phyloP scores from a whole-genome alignment of 1,140 invertebrate species.

The Drosophila sturtevanti region DNA sequence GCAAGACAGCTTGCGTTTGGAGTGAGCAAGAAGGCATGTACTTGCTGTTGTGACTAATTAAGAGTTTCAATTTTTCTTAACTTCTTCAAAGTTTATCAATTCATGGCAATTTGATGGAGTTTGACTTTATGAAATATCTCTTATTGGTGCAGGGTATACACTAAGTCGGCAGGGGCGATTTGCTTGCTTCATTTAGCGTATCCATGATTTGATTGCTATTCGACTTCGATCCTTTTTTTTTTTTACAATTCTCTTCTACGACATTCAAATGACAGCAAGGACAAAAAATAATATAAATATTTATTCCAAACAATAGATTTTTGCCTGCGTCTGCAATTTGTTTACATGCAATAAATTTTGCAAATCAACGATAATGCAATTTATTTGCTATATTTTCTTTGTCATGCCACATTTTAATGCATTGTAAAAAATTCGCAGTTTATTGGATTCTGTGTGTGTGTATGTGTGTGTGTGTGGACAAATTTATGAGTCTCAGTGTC shows the following conservation, averaged over 20 bases:
- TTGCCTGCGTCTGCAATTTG: conserved; percentile 65
- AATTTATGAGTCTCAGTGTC: conserved; percentile 51
- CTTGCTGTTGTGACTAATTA: no score
- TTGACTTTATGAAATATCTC: no score
- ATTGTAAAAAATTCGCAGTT: conserved; percentile 42
- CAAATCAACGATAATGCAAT: conserved; percentile 78
- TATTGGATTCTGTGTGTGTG: conserved; percentile 42
- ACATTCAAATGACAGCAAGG: conserved; percentile 17
- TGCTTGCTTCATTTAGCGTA: no score
- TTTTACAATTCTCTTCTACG: conserved; percentile 31
- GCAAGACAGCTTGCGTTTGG: no score
- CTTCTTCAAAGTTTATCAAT: no score
- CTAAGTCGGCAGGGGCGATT: no score
- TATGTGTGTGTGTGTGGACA: not conserved
- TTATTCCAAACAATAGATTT: conserved; percentile 61
- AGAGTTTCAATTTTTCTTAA: no score
- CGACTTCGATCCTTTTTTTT: conserved; percentile 44
- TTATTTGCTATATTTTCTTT: conserved; percentile 54
- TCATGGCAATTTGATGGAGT: no score
- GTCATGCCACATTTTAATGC: conserved; percentile 33
- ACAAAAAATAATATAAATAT: conserved; percentile 23
- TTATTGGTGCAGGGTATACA: no score
- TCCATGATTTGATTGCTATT: conserved; percentile 62
- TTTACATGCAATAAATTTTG: conserved; percentile 74
- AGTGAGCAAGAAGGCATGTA: no score